A percentile compares a stretch with the other conserved stretches of the same genome.
Evolutionary conservation across 2,888 invertebrate species (phyloP).

Genomic region (Amphiduros pacificus): DNA sequence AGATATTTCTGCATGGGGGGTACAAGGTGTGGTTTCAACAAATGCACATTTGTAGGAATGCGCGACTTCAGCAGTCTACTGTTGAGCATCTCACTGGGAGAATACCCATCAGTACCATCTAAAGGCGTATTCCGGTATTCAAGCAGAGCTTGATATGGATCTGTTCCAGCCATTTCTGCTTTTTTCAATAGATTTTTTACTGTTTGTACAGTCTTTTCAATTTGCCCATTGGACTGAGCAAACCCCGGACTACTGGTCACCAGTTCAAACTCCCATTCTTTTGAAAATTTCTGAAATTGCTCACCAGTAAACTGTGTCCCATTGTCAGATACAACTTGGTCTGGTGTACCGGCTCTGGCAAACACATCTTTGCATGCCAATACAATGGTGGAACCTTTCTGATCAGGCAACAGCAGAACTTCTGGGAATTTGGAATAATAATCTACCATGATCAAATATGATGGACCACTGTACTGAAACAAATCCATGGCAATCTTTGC

Average conservation of each 20-base stretch:
- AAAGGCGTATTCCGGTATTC: too few species aligned
- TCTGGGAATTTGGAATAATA: background rate
- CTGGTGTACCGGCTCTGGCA: background rate
- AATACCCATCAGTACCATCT: too few species aligned
- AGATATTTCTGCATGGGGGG: background rate
- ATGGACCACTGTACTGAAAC: background rate
- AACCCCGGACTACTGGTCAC: background rate
- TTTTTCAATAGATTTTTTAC: background rate
- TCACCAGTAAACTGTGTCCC: background rate
- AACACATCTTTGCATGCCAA: background rate
- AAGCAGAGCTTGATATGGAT: background rate
- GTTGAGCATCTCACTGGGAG: background rate
- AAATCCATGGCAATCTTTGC: background rate
- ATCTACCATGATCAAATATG: background rate
- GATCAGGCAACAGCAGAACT: background rate
- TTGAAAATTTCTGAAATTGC: background rate
- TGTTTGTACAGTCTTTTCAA: background rate
- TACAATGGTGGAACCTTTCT: background rate
- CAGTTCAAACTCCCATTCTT: background rate
- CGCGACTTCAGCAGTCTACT: background rate
- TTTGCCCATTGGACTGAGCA: background rate
- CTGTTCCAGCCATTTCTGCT: background rate
- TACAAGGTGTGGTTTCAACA: background rate
- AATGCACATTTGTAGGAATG: background rate
- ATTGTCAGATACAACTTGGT: background rate